Base-by-base conservation (phyloP, 2,113 vertebrate genomes). In the Calonectris borealis region DNA sequence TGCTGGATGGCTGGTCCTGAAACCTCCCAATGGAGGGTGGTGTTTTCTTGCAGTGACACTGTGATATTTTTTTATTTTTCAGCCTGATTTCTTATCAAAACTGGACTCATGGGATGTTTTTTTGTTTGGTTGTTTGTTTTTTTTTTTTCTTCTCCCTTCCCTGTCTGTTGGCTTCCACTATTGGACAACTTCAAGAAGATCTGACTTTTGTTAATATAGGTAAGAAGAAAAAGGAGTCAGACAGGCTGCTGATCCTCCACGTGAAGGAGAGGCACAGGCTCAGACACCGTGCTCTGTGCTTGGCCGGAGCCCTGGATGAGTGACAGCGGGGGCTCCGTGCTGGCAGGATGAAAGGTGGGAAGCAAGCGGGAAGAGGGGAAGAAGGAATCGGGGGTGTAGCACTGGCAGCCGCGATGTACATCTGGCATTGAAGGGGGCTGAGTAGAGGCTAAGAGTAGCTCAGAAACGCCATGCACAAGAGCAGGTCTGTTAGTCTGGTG, bases 261-360 rank as follows among this genome's bases (percentile, higher is more conserved):
- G 16, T 22, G 36, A 73, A 40, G 60, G 40, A 78, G 36, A 42
- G 10, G 21, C 29, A 61, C 6, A 27, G 62, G 52, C 57, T 79
- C 1, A 3, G 60, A 5, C 32, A 11, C 17, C 0, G 0, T 19
- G 24, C 36, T 48, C n/a, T 13, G 34, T 49, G n/a, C 71, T 65
- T 42, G 61, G 34, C 77, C 7, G 6, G 34, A 21, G 3, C 24
- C 36, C 9, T 11, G 42, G 44, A 4, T 0, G 3, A 20, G 57
- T 3, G 29, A 36, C 26, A 49, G 52, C 4, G 2, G 8, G 18
- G 51, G 11, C 17, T 75, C 38, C 1, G 2, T 44, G 70, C 55
- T 79, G 69, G 49, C 40, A 34, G 68, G 34, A 27, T 2, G 4
- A 16, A 32, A 58, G 34, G 15, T 58, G 57, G 61, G 38, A 75